These are phyloP conservation scores for Emmelina monodactyla DNA, from an alignment of 2,888 invertebrate genomes.

Conservation along the genomic window DNA sequence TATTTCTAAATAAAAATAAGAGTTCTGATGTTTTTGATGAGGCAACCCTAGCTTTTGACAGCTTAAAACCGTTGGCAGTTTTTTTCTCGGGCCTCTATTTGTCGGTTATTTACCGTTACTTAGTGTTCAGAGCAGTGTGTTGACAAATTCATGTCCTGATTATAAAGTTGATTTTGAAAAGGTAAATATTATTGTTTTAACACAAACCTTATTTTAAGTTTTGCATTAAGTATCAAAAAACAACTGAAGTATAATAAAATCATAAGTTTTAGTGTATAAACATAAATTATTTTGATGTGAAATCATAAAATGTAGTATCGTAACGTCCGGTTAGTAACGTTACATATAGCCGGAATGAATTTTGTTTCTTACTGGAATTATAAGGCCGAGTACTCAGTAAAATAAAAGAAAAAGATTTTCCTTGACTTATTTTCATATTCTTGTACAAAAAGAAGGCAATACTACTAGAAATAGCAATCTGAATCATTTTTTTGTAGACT, in stretches of 20 bases:
- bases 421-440: too few species aligned
- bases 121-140: too few species aligned
- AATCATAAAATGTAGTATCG: neutral
- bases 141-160: neutral
- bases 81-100: neutral
- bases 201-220: neutral
- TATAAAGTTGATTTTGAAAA: neutral
- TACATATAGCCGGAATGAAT: neutral
- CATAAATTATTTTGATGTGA: neutral
- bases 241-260: neutral
- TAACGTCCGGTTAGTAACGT: neutral
- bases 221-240: neutral
- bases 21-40: neutral
- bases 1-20: neutral
- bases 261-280: neutral
- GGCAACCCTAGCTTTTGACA: neutral
- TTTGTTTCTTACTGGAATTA: neutral
- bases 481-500: neutral
- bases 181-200: neutral
- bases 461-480: too few species aligned
- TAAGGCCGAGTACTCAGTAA: neutral
- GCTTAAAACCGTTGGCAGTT: neutral
- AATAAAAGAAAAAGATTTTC: too few species aligned
- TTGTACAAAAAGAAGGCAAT: too few species aligned
- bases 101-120: neutral